Percentiles rank a stretch among this genome's conserved stretches.
phyloP scores from a whole-genome alignment of 2,797 vertebrate species.

The Aldrovandia affinis region DNA sequence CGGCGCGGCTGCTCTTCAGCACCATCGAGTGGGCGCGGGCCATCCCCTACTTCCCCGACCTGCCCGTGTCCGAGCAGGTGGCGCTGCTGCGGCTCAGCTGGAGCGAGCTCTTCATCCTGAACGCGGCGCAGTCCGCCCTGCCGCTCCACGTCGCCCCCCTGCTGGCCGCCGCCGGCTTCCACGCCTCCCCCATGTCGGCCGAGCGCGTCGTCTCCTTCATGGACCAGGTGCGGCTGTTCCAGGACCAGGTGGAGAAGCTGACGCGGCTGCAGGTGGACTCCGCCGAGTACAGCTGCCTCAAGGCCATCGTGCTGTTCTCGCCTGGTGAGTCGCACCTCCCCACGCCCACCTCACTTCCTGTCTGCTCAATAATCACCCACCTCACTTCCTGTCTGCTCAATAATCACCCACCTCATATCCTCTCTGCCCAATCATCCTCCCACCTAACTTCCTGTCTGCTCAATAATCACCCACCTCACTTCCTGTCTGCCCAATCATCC shows the following conservation, averaged over 20 bases:
- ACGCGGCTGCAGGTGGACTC: constrained; percentile 91
- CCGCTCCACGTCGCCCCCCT: constrained; percentile 92
- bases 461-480: no score
- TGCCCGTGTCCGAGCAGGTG: constrained; percentile 92
- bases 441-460: no score
- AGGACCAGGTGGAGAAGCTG: constrained; percentile 98
- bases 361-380: no score
- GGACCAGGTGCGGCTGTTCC: constrained; percentile 95
- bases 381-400: no score
- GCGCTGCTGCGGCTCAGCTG: constrained; percentile 91
- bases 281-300: constrained; percentile 95
- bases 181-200: constrained; percentile 91
- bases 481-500: no score
- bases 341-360: no score
- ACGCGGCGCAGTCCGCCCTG: constrained; percentile 92
- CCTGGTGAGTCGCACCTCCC: constrained; percentile 72
- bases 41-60: constrained; percentile 92
- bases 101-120: constrained; percentile 97
- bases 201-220: constrained; percentile 95
- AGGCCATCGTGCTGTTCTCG: constrained; percentile 94
- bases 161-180: constrained; percentile 91
- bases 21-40: constrained; percentile 95
- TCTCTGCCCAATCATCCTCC: no score
- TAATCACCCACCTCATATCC: no score
- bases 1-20: constrained; percentile 93